A percentile compares a stretch with the other conserved stretches of the same genome.
phyloP scores from a whole-genome alignment of 2,888 invertebrate species.

The Drosophila paracracens region DNA sequence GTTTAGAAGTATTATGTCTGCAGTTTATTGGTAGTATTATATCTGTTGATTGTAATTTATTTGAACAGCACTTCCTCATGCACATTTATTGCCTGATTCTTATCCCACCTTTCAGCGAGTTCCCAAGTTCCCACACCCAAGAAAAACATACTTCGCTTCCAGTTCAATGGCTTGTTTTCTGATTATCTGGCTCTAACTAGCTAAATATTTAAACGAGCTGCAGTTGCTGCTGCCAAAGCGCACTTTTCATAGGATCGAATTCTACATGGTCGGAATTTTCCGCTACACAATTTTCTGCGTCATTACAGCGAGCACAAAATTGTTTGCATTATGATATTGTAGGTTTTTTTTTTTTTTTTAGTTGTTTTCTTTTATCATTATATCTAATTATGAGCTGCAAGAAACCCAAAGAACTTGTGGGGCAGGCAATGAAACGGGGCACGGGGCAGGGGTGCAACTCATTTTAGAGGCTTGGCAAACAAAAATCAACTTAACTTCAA shows the following conservation, averaged over 20 bases:
- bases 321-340: constrained; percentile 68
- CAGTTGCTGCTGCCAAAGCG: constrained; percentile 2
- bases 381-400: constrained; percentile 71
- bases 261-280: constrained; percentile 37
- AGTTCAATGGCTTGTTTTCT: constrained; percentile 41
- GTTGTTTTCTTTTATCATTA: constrained; percentile 62
- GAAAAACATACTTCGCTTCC: constrained; percentile 19
- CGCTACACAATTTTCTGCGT: constrained; percentile 66
- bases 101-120: constrained; percentile 10
- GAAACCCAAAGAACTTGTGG: constrained; percentile 49
- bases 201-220: constrained; percentile 55
- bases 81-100: constrained; percentile 1
- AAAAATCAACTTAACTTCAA: constrained; percentile 43
- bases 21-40: background rate
- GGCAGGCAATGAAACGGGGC: background rate
- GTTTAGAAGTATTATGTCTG: background rate
- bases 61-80: constrained; percentile 1
- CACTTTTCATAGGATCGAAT: constrained; percentile 22
- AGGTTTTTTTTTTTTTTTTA: constrained; percentile 2
- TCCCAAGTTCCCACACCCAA: constrained; percentile 11
- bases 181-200: constrained; percentile 21
- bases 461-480: constrained; percentile 67
- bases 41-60: background rate
- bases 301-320: constrained; percentile 59
- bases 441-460: background rate